Conservation (phyloP, 1,140 invertebrate genomes). For the Calliphora vicina region DNA sequence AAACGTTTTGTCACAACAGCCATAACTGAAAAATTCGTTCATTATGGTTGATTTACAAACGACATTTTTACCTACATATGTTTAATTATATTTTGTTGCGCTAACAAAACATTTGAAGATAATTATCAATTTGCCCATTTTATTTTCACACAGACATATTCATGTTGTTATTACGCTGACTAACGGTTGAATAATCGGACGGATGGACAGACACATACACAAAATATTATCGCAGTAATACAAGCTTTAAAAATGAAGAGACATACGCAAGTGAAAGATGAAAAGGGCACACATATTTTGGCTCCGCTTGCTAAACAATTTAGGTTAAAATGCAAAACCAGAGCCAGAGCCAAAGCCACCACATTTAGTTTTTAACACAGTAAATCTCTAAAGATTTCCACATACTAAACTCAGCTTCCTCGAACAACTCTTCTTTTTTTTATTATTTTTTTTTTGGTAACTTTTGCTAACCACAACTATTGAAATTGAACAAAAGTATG, state of each 20-base stretch:
- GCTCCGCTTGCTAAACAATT: conserved; percentile 7
- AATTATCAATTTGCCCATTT: not conserved
- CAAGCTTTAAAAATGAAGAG: not conserved
- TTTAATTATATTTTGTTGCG: too few species aligned
- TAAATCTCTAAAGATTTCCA: conserved; percentile 26
- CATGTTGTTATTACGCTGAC: not conserved
- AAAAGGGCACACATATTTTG: not conserved
- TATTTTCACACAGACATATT: not conserved
- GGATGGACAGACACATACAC: not conserved
- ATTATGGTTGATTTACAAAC: too few species aligned
- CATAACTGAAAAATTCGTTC: too few species aligned
- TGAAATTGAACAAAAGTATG: conserved; percentile 9
- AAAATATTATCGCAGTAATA: not conserved
- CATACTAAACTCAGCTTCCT: not conserved
- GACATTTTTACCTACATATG: too few species aligned
- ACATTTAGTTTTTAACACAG: conserved; percentile 29
- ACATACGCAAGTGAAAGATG: not conserved
- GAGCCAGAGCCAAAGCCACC: not conserved
- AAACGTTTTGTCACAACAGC: too few species aligned
- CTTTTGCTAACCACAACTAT: conserved; percentile 9
- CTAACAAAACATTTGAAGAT: too few species aligned
- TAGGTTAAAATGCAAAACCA: conserved; percentile 25
- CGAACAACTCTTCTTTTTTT: not conserved
- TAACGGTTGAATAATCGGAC: not conserved
- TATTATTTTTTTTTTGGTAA: not conserved